Base-by-base conservation (phyloP, 2,888 invertebrate genomes). In the Tachina lurida region DNA sequence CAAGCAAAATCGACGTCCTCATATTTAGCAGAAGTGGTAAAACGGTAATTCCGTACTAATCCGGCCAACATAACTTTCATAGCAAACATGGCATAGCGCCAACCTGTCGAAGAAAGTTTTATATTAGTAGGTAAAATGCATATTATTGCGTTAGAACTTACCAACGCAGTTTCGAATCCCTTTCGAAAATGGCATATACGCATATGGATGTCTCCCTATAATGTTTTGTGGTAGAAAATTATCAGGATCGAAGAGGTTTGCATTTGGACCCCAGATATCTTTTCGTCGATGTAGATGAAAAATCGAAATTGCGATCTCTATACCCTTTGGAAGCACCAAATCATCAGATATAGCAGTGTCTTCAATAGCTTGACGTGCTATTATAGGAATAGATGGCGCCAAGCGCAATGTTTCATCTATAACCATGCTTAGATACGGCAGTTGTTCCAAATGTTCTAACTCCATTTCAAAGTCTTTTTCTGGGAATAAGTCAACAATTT, bases 121-220 rank as follows among this genome's bases (percentile, higher is more conserved):
- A 7, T 31, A 31, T 31, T 31, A 31, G 7, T 31, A 31, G 7
- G 31, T 31, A 31, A 5, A 1, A 31, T 7, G 7, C 31, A 31
- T 31, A 22, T 54, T 10, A 10, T 19, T 22, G 31, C 31, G 1
- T 31, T 22, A 22, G 47, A 9, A 45, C 74, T 83, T 84, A 90
- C 90, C 90, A 54, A 90, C 88, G 41, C 90, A 90, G 80, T 88
- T 90, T 1, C 91, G 85, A 0, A 80, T 41, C 13, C 91, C 90
- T 31, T 88, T 89, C 3, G 89, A 88, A 79, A 91, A 91, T 15
- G 91, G 90, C 52, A 90, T 88, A 75, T 82, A 90, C 0, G 89
- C 87, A 70, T 88, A 89, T 0, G 89, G 84, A 84, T 90, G 89
- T 67, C 83, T 89, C 2, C 56, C 67, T 12, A 49, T 62, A 3